Conservation (phyloP, 1,140 invertebrate species). For the Cydia pomonella region DNA sequence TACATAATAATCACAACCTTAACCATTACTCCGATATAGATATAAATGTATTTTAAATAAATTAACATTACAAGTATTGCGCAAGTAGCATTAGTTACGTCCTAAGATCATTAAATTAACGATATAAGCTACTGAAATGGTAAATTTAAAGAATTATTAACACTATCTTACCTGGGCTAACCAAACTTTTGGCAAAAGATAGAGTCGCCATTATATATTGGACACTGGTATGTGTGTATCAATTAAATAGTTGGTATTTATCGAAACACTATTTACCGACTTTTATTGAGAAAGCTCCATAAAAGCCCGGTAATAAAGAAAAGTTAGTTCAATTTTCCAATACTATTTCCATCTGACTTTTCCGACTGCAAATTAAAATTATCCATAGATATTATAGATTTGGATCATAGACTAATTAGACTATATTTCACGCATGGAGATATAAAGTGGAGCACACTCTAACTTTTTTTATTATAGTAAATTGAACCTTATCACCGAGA, state of each 20-base stretch:
- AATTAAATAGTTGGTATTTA: conserved; percentile 13
- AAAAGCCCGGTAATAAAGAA: conserved; percentile 16
- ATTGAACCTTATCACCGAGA: too few relatives aligned
- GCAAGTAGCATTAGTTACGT: background rate
- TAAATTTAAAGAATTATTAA: background rate
- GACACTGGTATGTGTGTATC: conserved; percentile 41
- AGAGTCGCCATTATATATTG: conserved; percentile 64
- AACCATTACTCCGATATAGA: conserved; percentile 25
- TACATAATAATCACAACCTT: conserved; percentile 47
- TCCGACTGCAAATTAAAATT: background rate
- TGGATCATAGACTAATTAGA: background rate
- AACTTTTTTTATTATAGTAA: too few relatives aligned
- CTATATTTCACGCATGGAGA: background rate
- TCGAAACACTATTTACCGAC: background rate
- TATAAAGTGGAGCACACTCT: too few relatives aligned
- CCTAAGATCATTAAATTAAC: background rate
- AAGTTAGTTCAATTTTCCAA: background rate
- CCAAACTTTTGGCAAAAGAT: conserved; percentile 76
- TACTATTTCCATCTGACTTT: conserved; percentile 15
- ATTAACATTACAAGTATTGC: background rate
- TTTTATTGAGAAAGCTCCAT: background rate
- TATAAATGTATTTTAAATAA: background rate
- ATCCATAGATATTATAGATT: background rate
- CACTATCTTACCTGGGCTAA: conserved; percentile 70
- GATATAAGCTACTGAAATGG: background rate